Evolutionary conservation across 2,888 invertebrate species (phyloP), one percentile per base, ranked within the genome.

Genomic region (Thymelicus sylvestris): DNA sequence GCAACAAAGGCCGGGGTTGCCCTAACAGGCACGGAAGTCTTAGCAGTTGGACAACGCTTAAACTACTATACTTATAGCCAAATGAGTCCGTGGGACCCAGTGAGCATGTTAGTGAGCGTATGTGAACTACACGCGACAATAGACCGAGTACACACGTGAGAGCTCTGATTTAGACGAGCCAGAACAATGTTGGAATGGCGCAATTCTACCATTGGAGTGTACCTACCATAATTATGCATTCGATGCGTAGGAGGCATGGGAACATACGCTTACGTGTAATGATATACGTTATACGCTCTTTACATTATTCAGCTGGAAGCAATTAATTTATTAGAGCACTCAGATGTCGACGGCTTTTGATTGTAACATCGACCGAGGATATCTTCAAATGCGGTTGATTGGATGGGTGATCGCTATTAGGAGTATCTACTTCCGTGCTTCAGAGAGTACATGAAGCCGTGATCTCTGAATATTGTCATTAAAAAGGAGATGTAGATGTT

Each of bases 141-240:
- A 82, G 89, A 75, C 81, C 81, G 75, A 74, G 84, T 80, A 82
- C 85, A 88, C 85, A 88, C 85, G 84, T 84, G 86, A 86, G 85
- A 86, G 88, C 84, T 86, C 90, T 90, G 90, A 89, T 91, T 91
- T 90, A 91, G 89, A 91, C 84, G 87, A 89, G 86, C 84, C 90
- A 90, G 85, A 88, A 92, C 92, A 93, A 92, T 90, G 90, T 86
- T 76, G 82, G 83, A 88, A 74, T 77, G 77, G 74, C 73, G 90
- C 89, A 91, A 91, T 88, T 82, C 82, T 81, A 83, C 12, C 60
- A 57, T 15, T 55, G 57, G 68, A 50, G 57, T 59, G 55, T 64
- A 50, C 69, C 31, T 44, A 64, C 80, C 78, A 86, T 90, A 88
- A 91, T 91, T 90, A 90, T 84, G 81, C 84, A 79, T 76, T 76